Conservation (phyloP, 2,888 invertebrate species). For the Hetaerina titia region DNA sequence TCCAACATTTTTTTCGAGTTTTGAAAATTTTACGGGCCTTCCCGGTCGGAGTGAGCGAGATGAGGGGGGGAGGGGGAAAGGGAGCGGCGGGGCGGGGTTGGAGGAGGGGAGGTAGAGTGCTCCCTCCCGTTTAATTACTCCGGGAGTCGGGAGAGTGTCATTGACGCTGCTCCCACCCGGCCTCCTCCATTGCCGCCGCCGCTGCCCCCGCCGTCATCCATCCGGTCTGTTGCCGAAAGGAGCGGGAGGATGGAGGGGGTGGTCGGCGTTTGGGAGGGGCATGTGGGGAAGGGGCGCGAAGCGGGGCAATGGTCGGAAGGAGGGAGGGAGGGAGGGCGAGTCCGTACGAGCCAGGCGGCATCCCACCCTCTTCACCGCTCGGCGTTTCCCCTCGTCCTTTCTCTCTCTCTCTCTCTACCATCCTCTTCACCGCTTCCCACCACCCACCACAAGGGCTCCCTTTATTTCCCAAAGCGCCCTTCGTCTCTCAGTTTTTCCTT, state of each 20-base stretch:
- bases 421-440: too few species aligned
- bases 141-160: constrained; percentile 25
- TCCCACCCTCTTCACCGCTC: too few species aligned
- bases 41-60: neutral
- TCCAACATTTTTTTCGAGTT: neutral
- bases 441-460: neutral
- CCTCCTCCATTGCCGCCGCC: neutral
- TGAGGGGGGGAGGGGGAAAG: neutral
- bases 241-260: neutral
- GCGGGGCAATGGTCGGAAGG: neutral
- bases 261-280: neutral
- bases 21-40: neutral
- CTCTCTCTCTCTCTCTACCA: too few species aligned
- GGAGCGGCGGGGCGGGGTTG: neutral
- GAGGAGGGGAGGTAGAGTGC: neutral
- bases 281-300: neutral
- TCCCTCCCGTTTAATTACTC: neutral
- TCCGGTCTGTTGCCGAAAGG: constrained; percentile 35
- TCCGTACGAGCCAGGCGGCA: too few species aligned
- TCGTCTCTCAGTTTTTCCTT: neutral
- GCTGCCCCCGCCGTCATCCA: constrained; percentile 12
- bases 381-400: too few species aligned
- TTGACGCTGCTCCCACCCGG: neutral
- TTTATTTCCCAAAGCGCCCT: neutral
- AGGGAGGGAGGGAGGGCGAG: too few species aligned